phyloP scores from a whole-genome alignment of 1,140 invertebrate genomes.

The Cyclina sinensis region DNA sequence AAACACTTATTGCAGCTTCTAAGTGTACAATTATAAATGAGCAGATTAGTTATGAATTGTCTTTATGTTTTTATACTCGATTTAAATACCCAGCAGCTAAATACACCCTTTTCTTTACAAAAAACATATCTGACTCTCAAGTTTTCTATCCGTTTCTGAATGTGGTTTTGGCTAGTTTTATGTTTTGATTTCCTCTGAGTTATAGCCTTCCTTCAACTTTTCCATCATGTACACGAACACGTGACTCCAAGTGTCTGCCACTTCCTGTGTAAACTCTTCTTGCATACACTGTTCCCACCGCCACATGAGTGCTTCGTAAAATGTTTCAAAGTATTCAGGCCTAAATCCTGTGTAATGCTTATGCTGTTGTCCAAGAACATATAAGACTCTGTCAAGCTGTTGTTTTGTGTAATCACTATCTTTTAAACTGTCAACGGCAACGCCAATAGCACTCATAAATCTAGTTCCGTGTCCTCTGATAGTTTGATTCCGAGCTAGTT shows the following conservation, averaged over 20 bases:
- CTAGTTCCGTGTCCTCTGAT: slow-evolving; percentile 1
- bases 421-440: slow-evolving; percentile 1
- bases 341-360: slow-evolving; percentile 23
- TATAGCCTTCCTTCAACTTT: slow-evolving; percentile 35
- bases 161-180: too few species aligned
- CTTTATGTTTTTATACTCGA: too few species aligned
- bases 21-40: too few species aligned
- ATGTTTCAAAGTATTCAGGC: slow-evolving; percentile 42
- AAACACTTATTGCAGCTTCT: too few species aligned
- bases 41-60: too few species aligned
- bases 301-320: slow-evolving; percentile 33
- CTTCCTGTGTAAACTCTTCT: slow-evolving; percentile 17
- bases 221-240: slow-evolving; percentile 34
- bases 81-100: too few species aligned
- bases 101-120: too few species aligned
- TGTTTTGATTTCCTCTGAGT: background rate
- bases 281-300: background rate
- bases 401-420: background rate
- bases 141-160: too few species aligned
- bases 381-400: background rate
- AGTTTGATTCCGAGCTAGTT: background rate
- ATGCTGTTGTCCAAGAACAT: slow-evolving; percentile 37
- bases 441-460: slow-evolving; percentile 22
- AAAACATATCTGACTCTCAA: too few species aligned
- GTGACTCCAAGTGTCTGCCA: slow-evolving; percentile 35